Conservation (phyloP, 2,888 invertebrate species). For the Thymelicus sylvestris region DNA sequence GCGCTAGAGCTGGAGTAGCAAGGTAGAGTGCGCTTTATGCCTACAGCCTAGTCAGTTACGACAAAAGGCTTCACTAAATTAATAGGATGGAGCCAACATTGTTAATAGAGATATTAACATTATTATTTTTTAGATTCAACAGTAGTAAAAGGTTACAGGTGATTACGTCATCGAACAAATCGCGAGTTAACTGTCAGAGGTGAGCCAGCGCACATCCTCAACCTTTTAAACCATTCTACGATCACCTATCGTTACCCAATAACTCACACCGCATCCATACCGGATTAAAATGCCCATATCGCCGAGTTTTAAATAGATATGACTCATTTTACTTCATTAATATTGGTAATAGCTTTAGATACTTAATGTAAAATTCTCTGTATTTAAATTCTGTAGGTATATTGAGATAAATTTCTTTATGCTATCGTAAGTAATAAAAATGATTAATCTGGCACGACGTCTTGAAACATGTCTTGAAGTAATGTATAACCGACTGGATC, state of each 20-base stretch:
- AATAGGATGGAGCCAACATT: too few species aligned
- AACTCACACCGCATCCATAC: constrained; percentile 45
- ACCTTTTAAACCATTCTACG: constrained; percentile 72
- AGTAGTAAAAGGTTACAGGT: constrained; percentile 22
- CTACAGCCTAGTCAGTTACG: too few species aligned
- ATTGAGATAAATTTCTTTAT: constrained; percentile 1
- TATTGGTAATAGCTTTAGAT: constrained; percentile 28
- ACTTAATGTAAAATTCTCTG: constrained; percentile 8
- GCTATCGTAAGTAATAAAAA: background rate
- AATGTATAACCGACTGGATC: constrained; percentile 8
- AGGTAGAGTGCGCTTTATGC: too few species aligned
- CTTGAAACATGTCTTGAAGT: background rate
- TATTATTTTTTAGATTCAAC: constrained; percentile 10
- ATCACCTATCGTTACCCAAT: constrained; percentile 54
- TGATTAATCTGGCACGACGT: constrained; percentile 10
- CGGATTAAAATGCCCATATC: constrained; percentile 53
- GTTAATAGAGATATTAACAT: background rate
- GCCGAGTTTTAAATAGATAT: constrained; percentile 56
- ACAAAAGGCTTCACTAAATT: too few species aligned
- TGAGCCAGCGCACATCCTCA: constrained; percentile 67
- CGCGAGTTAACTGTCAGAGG: constrained; percentile 54
- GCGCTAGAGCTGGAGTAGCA: too few species aligned
- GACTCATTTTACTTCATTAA: constrained; percentile 53
- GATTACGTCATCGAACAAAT: constrained; percentile 65
- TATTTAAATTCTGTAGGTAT: constrained; percentile 9